Evolutionary conservation across 1,140 invertebrate genomes (phyloP).

Genomic region (Pantala flavescens): DNA sequence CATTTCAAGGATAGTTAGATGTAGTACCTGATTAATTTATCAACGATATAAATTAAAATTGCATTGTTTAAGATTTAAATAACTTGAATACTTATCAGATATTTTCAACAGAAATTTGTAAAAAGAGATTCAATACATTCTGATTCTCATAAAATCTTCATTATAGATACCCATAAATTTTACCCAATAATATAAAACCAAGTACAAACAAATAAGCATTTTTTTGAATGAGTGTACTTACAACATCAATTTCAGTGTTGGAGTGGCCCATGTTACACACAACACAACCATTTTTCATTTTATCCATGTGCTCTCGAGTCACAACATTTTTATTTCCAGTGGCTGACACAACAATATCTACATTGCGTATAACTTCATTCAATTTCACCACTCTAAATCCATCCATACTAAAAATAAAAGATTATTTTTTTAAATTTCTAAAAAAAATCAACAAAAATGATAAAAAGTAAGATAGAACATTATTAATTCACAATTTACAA

Average conservation of each 20-base stretch:
- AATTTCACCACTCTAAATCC: constrained; percentile 91
- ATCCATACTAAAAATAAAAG: constrained; percentile 67
- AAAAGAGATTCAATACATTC: too few relatives aligned
- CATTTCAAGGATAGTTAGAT: too few relatives aligned
- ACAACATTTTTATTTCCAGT: constrained; percentile 97
- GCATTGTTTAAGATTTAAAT: too few relatives aligned
- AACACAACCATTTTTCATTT: constrained; percentile 94
- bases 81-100: too few relatives aligned
- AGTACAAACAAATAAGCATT: too few relatives aligned
- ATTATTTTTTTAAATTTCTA: constrained; percentile 17
- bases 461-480: constrained; percentile 13
- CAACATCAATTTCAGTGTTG: constrained; percentile 96
- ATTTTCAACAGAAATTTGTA: too few relatives aligned
- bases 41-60: too few relatives aligned
- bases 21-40: too few relatives aligned
- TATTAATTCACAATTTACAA: constrained; percentile 18
- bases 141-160: too few relatives aligned
- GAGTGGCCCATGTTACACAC: constrained; percentile 98
- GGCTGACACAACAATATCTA: constrained; percentile 91
- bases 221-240: too few relatives aligned
- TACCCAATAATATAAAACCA: too few relatives aligned
- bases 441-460: constrained; percentile 10
- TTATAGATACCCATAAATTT: too few relatives aligned
- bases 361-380: constrained; percentile 85
- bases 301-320: constrained; percentile 88